Evolutionary conservation across 2,113 vertebrate genomes (phyloP).

Genomic region (Hassar affinis): DNA sequence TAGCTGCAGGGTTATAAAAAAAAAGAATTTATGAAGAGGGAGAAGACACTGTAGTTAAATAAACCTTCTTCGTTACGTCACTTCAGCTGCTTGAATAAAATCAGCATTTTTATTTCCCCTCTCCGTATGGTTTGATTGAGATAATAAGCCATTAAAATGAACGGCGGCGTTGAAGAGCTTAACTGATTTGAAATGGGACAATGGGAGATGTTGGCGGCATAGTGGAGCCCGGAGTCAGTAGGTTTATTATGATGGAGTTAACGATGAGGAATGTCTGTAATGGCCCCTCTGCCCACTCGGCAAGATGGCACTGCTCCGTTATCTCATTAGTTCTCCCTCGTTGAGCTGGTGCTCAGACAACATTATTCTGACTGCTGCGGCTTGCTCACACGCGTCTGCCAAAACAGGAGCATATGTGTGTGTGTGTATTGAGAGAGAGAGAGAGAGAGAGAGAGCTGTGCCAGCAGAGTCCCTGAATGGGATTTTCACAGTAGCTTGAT

Average conservation of each 20-base stretch:
- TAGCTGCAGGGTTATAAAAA: not conserved
- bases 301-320: constrained; percentile 51
- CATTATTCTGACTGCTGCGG: constrained; percentile 57
- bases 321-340: constrained; percentile 68
- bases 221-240: constrained; percentile 39
- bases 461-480: constrained; percentile 24
- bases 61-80: constrained; percentile 14
- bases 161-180: constrained; percentile 21
- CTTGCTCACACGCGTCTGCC: constrained; percentile 49
- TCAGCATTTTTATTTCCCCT: not conserved
- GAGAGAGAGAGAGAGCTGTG: not conserved
- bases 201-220: constrained; percentile 37
- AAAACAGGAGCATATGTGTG: constrained; percentile 48
- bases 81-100: not conserved
- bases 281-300: constrained; percentile 55
- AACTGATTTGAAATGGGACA: constrained; percentile 46
- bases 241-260: constrained; percentile 56
- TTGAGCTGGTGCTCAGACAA: constrained; percentile 58
- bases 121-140: constrained; percentile 32
- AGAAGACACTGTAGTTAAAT: not conserved
- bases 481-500: constrained; percentile 33
- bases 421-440: not conserved
- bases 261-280: constrained; percentile 55
- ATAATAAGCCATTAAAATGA: constrained; percentile 29
- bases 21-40: constrained; percentile 1